A percentile compares a stretch with the other conserved stretches of the same genome.
These are phyloP conservation scores for Potamarius usumacintae DNA, from an alignment of 2,113 vertebrate genomes.

Conservation along the genomic window DNA sequence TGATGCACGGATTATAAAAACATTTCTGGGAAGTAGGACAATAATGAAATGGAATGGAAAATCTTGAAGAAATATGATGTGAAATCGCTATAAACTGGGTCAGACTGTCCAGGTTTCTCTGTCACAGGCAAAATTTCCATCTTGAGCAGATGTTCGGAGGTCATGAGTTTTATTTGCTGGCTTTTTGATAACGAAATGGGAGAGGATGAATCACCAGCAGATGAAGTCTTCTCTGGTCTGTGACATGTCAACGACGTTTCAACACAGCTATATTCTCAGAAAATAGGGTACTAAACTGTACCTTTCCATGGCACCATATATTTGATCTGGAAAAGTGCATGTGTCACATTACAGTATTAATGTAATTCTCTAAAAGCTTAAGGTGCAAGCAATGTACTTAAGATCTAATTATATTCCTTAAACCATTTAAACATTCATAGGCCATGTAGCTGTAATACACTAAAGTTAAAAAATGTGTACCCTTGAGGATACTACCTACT, in stretches of 20 bases:
- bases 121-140: slow-evolving; percentile 20
- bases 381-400: neutral
- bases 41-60: neutral
- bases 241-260: neutral
- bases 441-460: neutral
- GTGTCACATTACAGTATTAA: neutral
- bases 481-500: neutral
- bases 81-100: slow-evolving; percentile 19
- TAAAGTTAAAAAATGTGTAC: neutral
- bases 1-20: neutral
- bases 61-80: slow-evolving; percentile 7
- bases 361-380: neutral
- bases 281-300: neutral
- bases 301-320: neutral
- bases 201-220: neutral
- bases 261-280: neutral
- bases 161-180: neutral
- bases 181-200: neutral
- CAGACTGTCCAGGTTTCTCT: neutral
- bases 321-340: neutral
- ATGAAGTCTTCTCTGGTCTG: neutral
- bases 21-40: slow-evolving; percentile 4
- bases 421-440: neutral
- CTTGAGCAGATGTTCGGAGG: slow-evolving; percentile 6
- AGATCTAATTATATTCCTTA: neutral